Percentiles rank a stretch among this genome's conserved stretches.
Conservation (phyloP, 2,888 invertebrate species). For the Branchellion lobata region DNA sequence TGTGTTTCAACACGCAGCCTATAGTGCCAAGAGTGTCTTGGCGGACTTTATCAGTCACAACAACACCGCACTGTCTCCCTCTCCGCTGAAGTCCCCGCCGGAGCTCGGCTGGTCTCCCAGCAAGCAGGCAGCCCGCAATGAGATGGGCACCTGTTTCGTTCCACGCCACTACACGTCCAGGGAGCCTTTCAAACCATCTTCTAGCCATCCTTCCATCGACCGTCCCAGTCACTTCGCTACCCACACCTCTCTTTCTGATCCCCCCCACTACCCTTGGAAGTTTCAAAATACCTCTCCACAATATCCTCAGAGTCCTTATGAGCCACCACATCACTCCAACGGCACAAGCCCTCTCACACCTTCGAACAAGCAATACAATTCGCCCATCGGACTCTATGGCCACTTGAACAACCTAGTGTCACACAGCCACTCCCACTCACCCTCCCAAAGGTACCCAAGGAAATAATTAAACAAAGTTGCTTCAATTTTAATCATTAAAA, state of each 20-base stretch:
- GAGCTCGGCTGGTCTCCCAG: neutral
- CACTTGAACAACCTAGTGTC: neutral
- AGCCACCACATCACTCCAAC: neutral
- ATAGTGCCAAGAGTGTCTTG: neutral
- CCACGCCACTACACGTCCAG: neutral
- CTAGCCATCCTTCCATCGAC: neutral
- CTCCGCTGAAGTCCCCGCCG: neutral
- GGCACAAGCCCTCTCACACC: neutral
- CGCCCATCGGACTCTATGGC: neutral
- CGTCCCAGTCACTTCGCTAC: neutral
- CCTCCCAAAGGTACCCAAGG: neutral
- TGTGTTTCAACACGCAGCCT: too few species aligned
- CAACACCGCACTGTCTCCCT: neutral
- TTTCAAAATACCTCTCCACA: too few species aligned
- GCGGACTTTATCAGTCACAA: neutral
- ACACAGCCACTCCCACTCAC: neutral
- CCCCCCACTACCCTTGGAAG: too few species aligned
- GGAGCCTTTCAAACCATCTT: neutral
- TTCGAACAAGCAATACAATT: conserved; percentile 12
- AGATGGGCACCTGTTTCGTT: conserved; percentile 6
- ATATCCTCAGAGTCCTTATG: too few species aligned
- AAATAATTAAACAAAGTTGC: too few species aligned
- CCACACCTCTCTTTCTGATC: neutral
- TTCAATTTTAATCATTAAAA: too few species aligned
- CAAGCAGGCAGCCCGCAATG: neutral